These are phyloP conservation scores for Machaerirhynchus nigripectus DNA, from an alignment of 2,113 vertebrate genomes.

Conservation along the genomic window DNA sequence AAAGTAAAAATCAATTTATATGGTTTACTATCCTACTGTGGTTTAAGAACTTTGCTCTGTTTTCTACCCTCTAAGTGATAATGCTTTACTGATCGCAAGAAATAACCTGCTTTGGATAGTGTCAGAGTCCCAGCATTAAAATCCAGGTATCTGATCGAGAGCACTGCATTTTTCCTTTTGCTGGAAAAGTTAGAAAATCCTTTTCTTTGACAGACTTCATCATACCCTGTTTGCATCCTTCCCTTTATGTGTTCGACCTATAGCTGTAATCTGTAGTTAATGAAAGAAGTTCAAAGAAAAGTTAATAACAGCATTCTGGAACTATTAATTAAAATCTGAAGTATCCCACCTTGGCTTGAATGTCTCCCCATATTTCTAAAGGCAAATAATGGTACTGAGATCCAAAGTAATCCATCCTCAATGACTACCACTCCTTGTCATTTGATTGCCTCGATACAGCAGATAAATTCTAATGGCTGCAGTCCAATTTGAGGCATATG, in stretches of 20 bases:
- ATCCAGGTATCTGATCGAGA: neutral
- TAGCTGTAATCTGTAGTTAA: neutral
- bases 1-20: neutral
- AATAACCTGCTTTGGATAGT: neutral
- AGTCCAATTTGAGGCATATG: constrained; percentile 12
- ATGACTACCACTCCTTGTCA: constrained; percentile 29
- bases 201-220: neutral
- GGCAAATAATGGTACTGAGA: neutral
- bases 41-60: neutral
- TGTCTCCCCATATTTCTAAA: constrained; percentile 2
- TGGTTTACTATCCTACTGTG: neutral
- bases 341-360: neutral
- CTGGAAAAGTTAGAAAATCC: neutral
- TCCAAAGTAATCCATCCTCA: constrained; percentile 34
- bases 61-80: neutral
- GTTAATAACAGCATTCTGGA: neutral
- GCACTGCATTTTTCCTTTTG: neutral
- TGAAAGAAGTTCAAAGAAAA: constrained; percentile 9
- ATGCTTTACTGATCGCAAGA: neutral
- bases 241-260: neutral
- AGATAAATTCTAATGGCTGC: constrained; percentile 48
- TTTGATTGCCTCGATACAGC: constrained; percentile 18
- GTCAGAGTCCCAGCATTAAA: neutral
- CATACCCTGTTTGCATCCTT: neutral
- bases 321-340: constrained; percentile 33